These are phyloP conservation scores for Pan troglodytes DNA, from an alignment of 2,113 vertebrate species.

Conservation along the genomic window NHGRI_mPanTro3-v2.1_pri NC_072404.2:80009001-80009500, in stretches of 20 bases:
- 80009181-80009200: constrained; percentile 45
- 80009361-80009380: constrained; percentile 70
- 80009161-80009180: background rate
- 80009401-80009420: constrained; percentile 75
- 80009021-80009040: too few relatives aligned
- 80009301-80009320: constrained; percentile 70
- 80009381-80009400: constrained; percentile 78
- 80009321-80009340: constrained; percentile 55
- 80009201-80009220: constrained; percentile 50
- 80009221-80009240: background rate
- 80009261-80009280: constrained; percentile 62
- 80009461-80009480: background rate
- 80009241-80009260: constrained; percentile 67
- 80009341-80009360: constrained; percentile 70
- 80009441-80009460: constrained; percentile 61
- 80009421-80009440: constrained; percentile 75
- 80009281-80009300: constrained; percentile 74
- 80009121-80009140: too few relatives aligned
- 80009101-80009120: too few relatives aligned
- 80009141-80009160: too few relatives aligned
- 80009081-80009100: too few relatives aligned
- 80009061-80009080: too few relatives aligned
- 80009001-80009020: too few relatives aligned
- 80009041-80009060: too few relatives aligned
- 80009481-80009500: background rate